A percentile compares a stretch with the other conserved stretches of the same genome.
Conservation (phyloP, 2,888 invertebrate genomes). For the Poecilus cupreus region DNA sequence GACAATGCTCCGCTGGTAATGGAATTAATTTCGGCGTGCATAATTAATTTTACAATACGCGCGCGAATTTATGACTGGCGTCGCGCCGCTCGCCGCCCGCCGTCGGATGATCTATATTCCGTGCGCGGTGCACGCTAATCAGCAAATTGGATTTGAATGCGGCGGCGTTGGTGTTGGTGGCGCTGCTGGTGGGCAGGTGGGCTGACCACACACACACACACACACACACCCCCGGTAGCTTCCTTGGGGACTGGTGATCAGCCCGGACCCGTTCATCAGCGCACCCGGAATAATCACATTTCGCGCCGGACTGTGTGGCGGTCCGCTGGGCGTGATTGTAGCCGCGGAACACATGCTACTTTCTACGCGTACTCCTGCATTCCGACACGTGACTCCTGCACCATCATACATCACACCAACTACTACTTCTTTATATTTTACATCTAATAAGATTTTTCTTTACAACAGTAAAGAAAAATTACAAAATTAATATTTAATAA, state of each 20-base stretch:
- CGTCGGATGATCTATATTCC: slow-evolving; percentile 43
- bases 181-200: background rate
- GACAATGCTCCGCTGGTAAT: slow-evolving; percentile 66
- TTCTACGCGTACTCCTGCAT: no score
- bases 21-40: slow-evolving; percentile 67
- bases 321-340: background rate
- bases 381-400: no score
- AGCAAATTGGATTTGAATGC: slow-evolving; percentile 54
- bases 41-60: slow-evolving; percentile 64
- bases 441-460: no score
- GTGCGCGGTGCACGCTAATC: slow-evolving; percentile 19
- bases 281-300: slow-evolving; percentile 49
- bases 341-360: background rate
- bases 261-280: background rate
- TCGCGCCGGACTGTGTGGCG: background rate
- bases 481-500: no score
- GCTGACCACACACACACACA: slow-evolving; percentile 15
- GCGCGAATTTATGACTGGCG: slow-evolving; percentile 50
- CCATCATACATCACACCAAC: no score
- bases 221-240: background rate
- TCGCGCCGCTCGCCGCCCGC: background rate
- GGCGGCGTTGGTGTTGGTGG: background rate
- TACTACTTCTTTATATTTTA: no score
- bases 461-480: no score
- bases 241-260: background rate